phyloP scores from a whole-genome alignment of 2,113 vertebrate genomes.

The Rhinoderma darwinii region DNA sequence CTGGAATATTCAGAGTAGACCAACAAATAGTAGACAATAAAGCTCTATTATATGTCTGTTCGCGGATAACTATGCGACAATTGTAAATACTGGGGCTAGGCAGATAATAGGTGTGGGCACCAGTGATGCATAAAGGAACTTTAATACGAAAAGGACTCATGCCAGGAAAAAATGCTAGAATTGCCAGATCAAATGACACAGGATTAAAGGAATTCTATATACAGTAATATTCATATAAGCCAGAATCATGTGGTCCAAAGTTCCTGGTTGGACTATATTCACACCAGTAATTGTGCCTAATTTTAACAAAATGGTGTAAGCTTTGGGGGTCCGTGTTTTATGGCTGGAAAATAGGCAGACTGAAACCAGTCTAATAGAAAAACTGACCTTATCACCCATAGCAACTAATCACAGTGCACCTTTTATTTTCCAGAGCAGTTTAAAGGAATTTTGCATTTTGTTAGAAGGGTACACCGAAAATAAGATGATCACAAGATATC shows the following conservation, averaged over 20 bases:
- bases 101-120: conserved; percentile 19
- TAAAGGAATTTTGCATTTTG: too few relatives aligned
- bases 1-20: not conserved
- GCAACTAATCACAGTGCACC: too few relatives aligned
- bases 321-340: too few relatives aligned
- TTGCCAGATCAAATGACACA: not conserved
- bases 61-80: conserved; percentile 9
- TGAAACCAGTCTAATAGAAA: too few relatives aligned
- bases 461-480: too few relatives aligned
- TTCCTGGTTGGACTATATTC: not conserved
- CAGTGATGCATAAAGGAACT: conserved; percentile 5
- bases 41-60: not conserved
- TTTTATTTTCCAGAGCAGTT: too few relatives aligned
- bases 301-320: too few relatives aligned
- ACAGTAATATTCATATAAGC: not conserved
- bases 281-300: not conserved
- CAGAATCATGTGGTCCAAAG: not conserved
- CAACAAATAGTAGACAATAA: not conserved
- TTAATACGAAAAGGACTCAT: not conserved
- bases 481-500: too few relatives aligned
- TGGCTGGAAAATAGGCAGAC: too few relatives aligned
- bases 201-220: not conserved
- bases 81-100: conserved; percentile 23
- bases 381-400: too few relatives aligned
- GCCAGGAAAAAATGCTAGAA: not conserved